These are phyloP conservation scores for Dascillus cervinus DNA, from an alignment of 2,888 invertebrate species.

Conservation along the genomic window DNA sequence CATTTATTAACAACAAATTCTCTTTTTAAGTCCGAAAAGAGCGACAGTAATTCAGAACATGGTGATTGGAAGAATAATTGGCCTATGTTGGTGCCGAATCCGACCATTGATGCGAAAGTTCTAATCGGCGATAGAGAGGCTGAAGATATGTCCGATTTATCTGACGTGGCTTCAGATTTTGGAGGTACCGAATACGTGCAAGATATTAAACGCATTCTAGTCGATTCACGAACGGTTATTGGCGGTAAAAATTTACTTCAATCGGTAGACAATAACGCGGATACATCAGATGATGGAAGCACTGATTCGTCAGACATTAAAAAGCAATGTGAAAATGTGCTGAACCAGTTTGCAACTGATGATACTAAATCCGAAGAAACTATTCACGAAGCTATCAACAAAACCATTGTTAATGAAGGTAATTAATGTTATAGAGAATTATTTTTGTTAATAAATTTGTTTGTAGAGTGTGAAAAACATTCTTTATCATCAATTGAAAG, in stretches of 20 bases:
- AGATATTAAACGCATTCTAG: constrained; percentile 43
- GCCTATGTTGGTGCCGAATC: constrained; percentile 88
- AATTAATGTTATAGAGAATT: background rate
- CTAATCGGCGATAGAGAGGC: constrained; percentile 74
- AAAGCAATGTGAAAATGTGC: constrained; percentile 12
- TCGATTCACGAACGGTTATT: constrained; percentile 59
- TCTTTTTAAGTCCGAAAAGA: constrained; percentile 18
- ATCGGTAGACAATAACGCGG: constrained; percentile 8
- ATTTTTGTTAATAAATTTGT: background rate
- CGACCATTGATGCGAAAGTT: constrained; percentile 67
- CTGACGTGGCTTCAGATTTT: constrained; percentile 55
- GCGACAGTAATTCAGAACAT: too few relatives aligned
- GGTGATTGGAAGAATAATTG: constrained; percentile 77
- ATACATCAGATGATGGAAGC: constrained; percentile 17
- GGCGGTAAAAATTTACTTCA: constrained; percentile 49
- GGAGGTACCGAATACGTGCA: constrained; percentile 32
- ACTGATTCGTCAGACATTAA: constrained; percentile 12
- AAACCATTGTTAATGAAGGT: background rate
- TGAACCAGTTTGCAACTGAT: constrained; percentile 10
- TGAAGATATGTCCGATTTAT: constrained; percentile 79
- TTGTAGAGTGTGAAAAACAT: background rate
- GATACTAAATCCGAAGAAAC: constrained; percentile 3
- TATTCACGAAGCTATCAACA: background rate
- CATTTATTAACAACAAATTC: constrained; percentile 25
- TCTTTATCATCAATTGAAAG: constrained; percentile 31